Evolutionary conservation across 37 sponge, comb jelly and placozoan species (phyloP), one percentile per base, ranked within the genome.

Genomic region (Haliclona indistincta): DNA sequence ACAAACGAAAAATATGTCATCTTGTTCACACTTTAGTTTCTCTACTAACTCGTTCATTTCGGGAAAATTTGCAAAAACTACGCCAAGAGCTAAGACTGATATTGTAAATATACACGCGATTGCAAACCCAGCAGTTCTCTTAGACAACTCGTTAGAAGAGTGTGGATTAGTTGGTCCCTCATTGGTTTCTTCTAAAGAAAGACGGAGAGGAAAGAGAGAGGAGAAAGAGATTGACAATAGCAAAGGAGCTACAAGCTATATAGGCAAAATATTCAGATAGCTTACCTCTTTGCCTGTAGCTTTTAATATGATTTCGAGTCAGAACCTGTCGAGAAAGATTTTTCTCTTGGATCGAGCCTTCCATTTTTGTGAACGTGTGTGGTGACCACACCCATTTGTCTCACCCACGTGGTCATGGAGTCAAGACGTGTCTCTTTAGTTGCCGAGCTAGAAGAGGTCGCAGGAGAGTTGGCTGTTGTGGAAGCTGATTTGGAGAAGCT

Each of bases 1-100:
- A 61, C 4, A 36, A 22, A 1, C 43, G 43, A 39, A 43, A 19
- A 66, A 65, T 38, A n/a, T 38, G 13, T 17, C 49, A 47, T 13
- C 49, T 47, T 47, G 49, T 47, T 47, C 49, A 47, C 49, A 47
- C 49, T 13, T 47, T 47, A 17, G 49, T 47, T 47, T 13, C 15
- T 47, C 51, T n/a, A 81, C 91, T 81, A 56, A 81, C 91, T 85
- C 83, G 49, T 81, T 74, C 60, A 91, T 56, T 30, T 85, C 71
- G 0, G 91, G 91, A 36, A 82, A 85, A 68, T 78, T 91, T 42
- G 28, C 68, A 71, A 91, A 81, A 39, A 91, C 56, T n/a, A 78
- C 13, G n/a, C 38, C 60, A 62, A 91, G 56, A 30, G 66, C 13
- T 17, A 73, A 32, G 20, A 78, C 30, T 19, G 86, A 81, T 8